Conservation (phyloP, 2,113 vertebrate genomes). For the Tenrec ecaudatus region DNA sequence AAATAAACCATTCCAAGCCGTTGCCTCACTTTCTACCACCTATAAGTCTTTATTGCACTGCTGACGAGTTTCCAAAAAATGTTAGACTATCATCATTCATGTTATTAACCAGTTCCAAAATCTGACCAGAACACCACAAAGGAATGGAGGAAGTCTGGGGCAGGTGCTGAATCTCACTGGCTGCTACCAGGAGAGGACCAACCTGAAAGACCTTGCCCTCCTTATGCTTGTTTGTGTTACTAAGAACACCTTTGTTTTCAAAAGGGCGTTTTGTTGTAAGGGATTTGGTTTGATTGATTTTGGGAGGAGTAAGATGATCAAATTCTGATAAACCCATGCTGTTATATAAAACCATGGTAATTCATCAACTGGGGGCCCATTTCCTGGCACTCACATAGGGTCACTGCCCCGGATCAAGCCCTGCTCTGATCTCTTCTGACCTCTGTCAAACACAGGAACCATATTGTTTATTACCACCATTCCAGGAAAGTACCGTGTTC, state of each 20-base stretch:
- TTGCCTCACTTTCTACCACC: slow-evolving; percentile 20
- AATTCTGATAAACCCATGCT: slow-evolving; percentile 55
- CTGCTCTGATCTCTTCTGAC: slow-evolving; percentile 53
- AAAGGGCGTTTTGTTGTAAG: slow-evolving; percentile 48
- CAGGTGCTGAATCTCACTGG: slow-evolving; percentile 16
- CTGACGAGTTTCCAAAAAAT: slow-evolving; percentile 6
- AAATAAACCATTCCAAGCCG: slow-evolving; percentile 38
- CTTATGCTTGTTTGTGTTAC: slow-evolving; percentile 16
- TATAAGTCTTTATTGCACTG: slow-evolving; percentile 42
- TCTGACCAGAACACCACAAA: slow-evolving; percentile 30
- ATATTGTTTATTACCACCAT: slow-evolving; percentile 64
- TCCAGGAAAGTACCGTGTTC: slow-evolving; percentile 12
- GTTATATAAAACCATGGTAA: slow-evolving; percentile 59
- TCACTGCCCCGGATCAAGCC: slow-evolving; percentile 33
- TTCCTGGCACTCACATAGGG: slow-evolving; percentile 47
- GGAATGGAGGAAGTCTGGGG: neutral
- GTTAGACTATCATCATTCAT: slow-evolving; percentile 35
- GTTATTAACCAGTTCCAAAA: slow-evolving; percentile 15
- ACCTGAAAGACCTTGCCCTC: neutral
- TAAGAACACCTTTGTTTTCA: slow-evolving; percentile 24
- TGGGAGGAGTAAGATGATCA: slow-evolving; percentile 58
- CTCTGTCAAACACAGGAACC: slow-evolving; percentile 55
- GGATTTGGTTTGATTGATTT: slow-evolving; percentile 44
- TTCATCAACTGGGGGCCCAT: slow-evolving; percentile 57
- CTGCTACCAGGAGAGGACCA: slow-evolving; percentile 18